These are phyloP conservation scores for Myodes glareolus DNA, from an alignment of 2,113 vertebrate genomes.

Conservation along the genomic window DNA sequence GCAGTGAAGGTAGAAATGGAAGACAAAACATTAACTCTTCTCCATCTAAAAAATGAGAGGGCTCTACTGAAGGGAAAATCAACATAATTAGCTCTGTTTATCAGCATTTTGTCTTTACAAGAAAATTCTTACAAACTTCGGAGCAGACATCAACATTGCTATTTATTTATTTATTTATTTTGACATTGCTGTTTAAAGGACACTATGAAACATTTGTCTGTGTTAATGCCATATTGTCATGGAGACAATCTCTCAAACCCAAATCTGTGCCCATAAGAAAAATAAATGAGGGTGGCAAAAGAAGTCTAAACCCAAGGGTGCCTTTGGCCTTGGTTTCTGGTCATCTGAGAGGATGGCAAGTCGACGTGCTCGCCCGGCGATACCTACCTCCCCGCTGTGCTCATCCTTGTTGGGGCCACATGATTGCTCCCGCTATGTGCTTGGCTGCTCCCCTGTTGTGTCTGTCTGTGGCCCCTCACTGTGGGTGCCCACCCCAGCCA, in stretches of 20 bases:
- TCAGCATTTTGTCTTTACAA: background rate
- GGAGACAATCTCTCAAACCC: background rate
- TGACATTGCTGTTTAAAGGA: background rate
- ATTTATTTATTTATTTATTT: too few species aligned
- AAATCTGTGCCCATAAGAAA: background rate
- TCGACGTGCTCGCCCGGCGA: background rate
- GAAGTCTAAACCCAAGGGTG: background rate
- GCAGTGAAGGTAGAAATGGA: background rate
- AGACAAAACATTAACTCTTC: background rate
- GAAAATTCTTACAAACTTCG: background rate
- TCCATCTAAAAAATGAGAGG: background rate
- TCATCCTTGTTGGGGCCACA: background rate
- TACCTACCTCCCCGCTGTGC: background rate
- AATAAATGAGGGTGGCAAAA: too few species aligned
- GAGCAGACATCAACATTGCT: background rate
- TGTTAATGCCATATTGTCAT: background rate
- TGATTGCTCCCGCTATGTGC: background rate
- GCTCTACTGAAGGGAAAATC: background rate
- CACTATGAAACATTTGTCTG: background rate
- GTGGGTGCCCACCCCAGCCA: rapidly evolving
- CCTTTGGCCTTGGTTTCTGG: background rate
- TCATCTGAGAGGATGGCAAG: background rate
- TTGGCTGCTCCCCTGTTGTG: background rate
- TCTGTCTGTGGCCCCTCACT: background rate
- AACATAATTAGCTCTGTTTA: background rate